Percentiles rank a stretch among this genome's conserved stretches.
Evolutionary conservation across 2,888 invertebrate genomes (phyloP).

Genomic region (Stenichneumon culpator): DNA sequence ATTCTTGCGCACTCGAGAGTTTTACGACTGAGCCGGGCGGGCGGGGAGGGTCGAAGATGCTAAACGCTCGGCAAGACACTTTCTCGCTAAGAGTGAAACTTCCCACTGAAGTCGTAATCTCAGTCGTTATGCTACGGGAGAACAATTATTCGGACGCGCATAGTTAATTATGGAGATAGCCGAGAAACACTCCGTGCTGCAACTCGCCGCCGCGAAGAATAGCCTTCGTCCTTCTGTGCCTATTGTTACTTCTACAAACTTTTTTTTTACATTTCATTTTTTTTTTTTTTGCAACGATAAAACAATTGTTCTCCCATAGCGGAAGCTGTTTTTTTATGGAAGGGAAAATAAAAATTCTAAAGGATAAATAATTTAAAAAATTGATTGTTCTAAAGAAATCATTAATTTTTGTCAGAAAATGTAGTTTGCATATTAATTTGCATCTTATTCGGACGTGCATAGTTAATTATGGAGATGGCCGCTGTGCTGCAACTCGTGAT

Average conservation of each 20-base stretch:
- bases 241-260: not conserved
- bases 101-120: conserved; percentile 68
- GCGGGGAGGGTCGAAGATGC: not conserved
- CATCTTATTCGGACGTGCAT: too few species aligned
- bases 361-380: not conserved
- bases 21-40: not conserved
- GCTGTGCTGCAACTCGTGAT: too few species aligned
- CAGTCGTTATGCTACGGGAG: conserved; percentile 73
- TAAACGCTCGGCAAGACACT: conserved; percentile 69
- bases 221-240: not conserved
- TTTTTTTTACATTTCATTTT: not conserved
- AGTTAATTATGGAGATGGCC: too few species aligned
- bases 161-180: conserved; percentile 77
- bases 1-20: not conserved
- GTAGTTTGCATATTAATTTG: too few species aligned
- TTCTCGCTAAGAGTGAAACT: conserved; percentile 82
- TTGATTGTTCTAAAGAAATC: not conserved
- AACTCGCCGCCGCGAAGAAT: not conserved
- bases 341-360: not conserved
- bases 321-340: not conserved
- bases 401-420: not conserved
- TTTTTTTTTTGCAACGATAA: not conserved
- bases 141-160: conserved; percentile 77
- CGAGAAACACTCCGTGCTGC: not conserved
- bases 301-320: not conserved